These are phyloP conservation scores for Semotilus atromaculatus DNA, from an alignment of 2,797 vertebrate genomes.

Conservation along the genomic window DNA sequence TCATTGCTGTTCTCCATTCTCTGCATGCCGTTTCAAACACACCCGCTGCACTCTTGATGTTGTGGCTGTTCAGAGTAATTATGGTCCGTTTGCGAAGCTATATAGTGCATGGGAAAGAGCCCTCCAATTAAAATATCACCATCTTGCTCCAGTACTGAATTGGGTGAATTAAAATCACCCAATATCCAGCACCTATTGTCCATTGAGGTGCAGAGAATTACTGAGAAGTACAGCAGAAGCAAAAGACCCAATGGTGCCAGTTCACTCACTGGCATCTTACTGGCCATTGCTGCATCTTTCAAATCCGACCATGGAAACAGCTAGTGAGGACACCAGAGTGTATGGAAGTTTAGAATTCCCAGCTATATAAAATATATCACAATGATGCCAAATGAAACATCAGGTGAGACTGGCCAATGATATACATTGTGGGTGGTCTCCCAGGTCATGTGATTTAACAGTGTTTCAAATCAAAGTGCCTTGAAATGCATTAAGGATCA, in stretches of 20 bases:
- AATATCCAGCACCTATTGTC: slow-evolving; percentile 62
- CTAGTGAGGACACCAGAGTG: slow-evolving; percentile 22
- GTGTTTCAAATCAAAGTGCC: neutral
- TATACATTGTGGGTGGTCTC: neutral
- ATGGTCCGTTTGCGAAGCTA: slow-evolving; percentile 58
- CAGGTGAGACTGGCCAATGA: slow-evolving; percentile 46
- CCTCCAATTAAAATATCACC: slow-evolving; percentile 78
- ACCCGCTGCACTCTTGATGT: slow-evolving; percentile 71
- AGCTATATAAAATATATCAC: slow-evolving; percentile 33
- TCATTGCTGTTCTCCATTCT: neutral
- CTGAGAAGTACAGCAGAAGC: slow-evolving; percentile 24
- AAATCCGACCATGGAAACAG: slow-evolving; percentile 27
- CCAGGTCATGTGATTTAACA: slow-evolving; percentile 24
- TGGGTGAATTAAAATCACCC: slow-evolving; percentile 57
- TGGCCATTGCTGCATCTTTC: slow-evolving; percentile 30
- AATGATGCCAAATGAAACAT: slow-evolving; percentile 8
- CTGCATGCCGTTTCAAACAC: slow-evolving; percentile 54
- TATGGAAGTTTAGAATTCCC: neutral
- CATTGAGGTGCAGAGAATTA: neutral
- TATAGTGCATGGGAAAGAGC: slow-evolving; percentile 77
- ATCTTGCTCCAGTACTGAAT: slow-evolving; percentile 61
- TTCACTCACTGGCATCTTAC: slow-evolving; percentile 45
- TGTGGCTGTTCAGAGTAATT: slow-evolving; percentile 67
- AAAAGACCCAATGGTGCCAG: slow-evolving; percentile 24
- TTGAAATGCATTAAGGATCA: neutral